Base-by-base conservation (phyloP, 2,888 invertebrate genomes). In the Aspidiotus rigidus region DNA sequence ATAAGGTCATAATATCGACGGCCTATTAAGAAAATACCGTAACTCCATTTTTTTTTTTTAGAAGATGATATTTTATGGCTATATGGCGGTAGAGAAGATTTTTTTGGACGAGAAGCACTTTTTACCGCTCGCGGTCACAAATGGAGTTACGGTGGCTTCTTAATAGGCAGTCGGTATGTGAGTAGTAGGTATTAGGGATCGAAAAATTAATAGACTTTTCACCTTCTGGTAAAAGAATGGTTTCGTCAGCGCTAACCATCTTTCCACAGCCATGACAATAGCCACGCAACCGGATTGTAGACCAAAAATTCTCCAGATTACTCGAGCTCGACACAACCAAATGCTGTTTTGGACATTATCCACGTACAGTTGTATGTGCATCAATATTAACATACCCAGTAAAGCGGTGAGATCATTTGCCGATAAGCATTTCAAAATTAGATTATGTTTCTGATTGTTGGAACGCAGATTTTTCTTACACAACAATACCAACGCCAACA, bases 171-270 rank as follows among this genome's bases (percentile, higher is more conserved):
- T n/a, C n/a, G n/a, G n/a, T n/a, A n/a, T n/a, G n/a, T n/a, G n/a
- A n/a, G n/a, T n/a, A n/a, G 28, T 28, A 28, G 28, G 28, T 28
- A 28, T 28, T 28, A 28, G 28, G 28, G 28, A n/a, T 28, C 5
- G 28, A 28, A 28, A 28, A 28, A 28, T 28, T 28, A 28, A 5
- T 28, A 28, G 28, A 28, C 28, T 28, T 28, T 77, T 78, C 79
- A 92, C 92, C 87, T 90, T 90, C 78, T 91, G 91, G 78, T 92
- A 93, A 74, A 89, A 82, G 79, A 93, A 93, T 54, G 92, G 92
- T 73, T 88, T 82, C 11, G 92, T 90, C 74, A 93, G 83, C 28
- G 93, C 92, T 76, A 92, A 81, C 85, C 89, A 93, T 73, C 93
- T 82, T 79, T 93, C 92, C 49, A 87, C 83, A 11, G 92, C 91